Evolutionary conservation across 2,888 invertebrate species (phyloP).

Genomic region (Leistus spinibarbis): DNA sequence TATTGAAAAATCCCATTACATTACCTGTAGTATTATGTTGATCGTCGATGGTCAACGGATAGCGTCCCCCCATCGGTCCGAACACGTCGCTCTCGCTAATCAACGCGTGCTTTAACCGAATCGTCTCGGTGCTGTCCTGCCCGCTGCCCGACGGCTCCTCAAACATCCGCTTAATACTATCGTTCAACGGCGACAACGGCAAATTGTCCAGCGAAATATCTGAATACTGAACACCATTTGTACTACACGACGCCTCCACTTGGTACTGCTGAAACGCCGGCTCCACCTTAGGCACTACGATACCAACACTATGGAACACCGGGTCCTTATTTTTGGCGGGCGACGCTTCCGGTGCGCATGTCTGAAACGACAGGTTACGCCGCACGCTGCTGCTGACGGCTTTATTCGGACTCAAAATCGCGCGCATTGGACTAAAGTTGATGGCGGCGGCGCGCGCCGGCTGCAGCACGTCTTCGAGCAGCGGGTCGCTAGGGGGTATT

Average conservation of each 20-base stretch:
- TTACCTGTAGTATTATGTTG: constrained; percentile 49
- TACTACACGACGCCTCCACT: constrained; percentile 30
- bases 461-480: constrained; percentile 63
- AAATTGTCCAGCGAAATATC: constrained; percentile 29
- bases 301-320: constrained; percentile 45
- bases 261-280: constrained; percentile 25
- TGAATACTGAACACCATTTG: not conserved
- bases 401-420: constrained; percentile 22
- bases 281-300: constrained; percentile 34
- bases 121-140: constrained; percentile 48
- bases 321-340: constrained; percentile 42
- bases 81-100: constrained; percentile 79
- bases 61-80: constrained; percentile 73
- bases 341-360: constrained; percentile 42
- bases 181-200: constrained; percentile 31
- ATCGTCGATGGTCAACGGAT: constrained; percentile 62
- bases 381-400: constrained; percentile 6
- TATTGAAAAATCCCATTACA: too few species aligned
- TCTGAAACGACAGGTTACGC: constrained; percentile 52
- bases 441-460: constrained; percentile 52
- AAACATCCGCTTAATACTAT: constrained; percentile 32
- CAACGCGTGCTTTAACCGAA: constrained; percentile 69
- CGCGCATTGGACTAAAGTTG: constrained; percentile 52
- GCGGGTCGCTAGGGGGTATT: constrained; percentile 61
- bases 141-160: constrained; percentile 21